Evolutionary conservation across 35 echinoderm and acorn worm species (phyloP).

Genomic region (Lytechinus pictus): DNA sequence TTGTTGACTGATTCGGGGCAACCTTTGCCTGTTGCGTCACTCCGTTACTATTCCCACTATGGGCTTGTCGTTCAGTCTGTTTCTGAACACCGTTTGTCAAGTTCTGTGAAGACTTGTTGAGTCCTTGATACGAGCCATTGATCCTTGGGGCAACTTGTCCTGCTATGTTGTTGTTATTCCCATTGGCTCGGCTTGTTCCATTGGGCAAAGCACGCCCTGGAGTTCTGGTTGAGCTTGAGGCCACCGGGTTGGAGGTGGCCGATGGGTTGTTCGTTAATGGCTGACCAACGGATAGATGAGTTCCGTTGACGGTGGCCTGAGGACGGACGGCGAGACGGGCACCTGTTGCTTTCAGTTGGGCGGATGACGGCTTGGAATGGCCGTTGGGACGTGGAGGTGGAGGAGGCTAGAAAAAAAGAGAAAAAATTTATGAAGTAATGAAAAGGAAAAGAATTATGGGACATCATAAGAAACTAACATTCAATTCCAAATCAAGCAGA

Average conservation of each 20-base stretch:
- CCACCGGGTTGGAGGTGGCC: neutral
- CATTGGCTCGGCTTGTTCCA: neutral
- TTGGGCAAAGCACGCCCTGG: neutral
- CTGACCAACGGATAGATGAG: neutral
- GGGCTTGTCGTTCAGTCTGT: constrained; percentile 9
- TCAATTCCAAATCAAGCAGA: too few species aligned
- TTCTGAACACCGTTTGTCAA: neutral
- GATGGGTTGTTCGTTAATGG: neutral
- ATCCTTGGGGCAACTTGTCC: neutral
- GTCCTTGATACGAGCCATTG: neutral
- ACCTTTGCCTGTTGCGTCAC: neutral
- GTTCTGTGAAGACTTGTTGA: neutral
- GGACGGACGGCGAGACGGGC: neutral
- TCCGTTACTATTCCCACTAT: neutral
- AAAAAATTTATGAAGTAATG: neutral
- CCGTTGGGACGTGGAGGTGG: constrained; percentile 40
- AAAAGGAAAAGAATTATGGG: too few species aligned
- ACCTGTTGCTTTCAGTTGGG: constrained; percentile 33
- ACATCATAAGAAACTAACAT: too few species aligned
- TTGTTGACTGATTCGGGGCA: constrained; percentile 10
- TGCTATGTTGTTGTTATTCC: constrained; percentile 22
- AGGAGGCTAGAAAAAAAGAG: neutral
- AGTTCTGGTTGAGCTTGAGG: neutral
- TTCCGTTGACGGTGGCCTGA: constrained; percentile 13
- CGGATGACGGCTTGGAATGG: constrained; percentile 4